These are phyloP conservation scores for Dicentrarchus labrax DNA, from an alignment of 2,113 vertebrate genomes.

Conservation along the genomic window DNA sequence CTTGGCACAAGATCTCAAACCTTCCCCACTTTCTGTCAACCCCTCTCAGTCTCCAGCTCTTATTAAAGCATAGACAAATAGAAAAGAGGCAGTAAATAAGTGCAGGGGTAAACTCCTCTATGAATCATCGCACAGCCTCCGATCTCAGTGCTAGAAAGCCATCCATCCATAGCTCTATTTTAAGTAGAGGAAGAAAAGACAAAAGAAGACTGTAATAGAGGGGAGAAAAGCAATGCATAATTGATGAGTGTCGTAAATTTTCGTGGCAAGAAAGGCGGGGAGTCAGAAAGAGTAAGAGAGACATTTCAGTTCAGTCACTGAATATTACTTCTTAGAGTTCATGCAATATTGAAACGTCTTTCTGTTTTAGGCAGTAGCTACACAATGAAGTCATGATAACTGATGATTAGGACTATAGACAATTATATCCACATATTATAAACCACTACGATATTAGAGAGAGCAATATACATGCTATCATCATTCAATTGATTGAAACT, in stretches of 20 bases:
- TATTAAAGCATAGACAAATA: constrained; percentile 30
- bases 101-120: constrained; percentile 36
- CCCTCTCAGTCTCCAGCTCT: constrained; percentile 26
- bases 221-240: constrained; percentile 69
- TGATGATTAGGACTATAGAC: background rate
- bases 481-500: background rate
- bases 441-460: background rate
- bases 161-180: constrained; percentile 49
- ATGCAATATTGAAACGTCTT: constrained; percentile 1
- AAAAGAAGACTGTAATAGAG: constrained; percentile 29
- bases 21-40: constrained; percentile 16
- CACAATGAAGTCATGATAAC: background rate
- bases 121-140: constrained; percentile 54
- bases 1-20: constrained; percentile 37
- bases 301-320: constrained; percentile 21
- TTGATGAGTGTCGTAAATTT: constrained; percentile 70
- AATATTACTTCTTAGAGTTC: background rate
- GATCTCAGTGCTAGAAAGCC: constrained; percentile 8
- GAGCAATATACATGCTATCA: background rate
- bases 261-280: constrained; percentile 14
- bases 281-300: constrained; percentile 33
- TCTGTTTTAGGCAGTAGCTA: background rate
- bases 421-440: background rate
- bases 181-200: constrained; percentile 42
- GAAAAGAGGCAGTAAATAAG: constrained; percentile 56